phyloP scores from a whole-genome alignment of 2,888 invertebrate species.

The Apodemia duryi region DNA sequence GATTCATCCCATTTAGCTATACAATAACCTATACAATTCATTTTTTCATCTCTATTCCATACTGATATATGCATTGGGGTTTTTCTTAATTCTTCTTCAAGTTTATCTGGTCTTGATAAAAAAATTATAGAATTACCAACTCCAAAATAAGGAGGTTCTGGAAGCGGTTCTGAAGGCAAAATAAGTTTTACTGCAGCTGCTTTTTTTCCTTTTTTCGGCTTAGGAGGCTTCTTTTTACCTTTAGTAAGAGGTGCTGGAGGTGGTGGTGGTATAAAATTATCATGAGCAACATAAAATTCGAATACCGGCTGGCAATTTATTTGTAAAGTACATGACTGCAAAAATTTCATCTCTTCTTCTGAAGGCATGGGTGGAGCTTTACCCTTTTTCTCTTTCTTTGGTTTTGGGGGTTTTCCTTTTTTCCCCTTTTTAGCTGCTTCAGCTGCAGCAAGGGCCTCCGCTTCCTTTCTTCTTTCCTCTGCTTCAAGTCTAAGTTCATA shows the following conservation, averaged over 20 bases:
- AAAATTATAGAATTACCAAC: constrained; percentile 69
- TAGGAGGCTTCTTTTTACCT: constrained; percentile 35
- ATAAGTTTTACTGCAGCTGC: constrained; percentile 42
- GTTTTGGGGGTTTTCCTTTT: constrained; percentile 31
- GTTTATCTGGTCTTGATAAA: constrained; percentile 59
- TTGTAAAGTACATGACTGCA: constrained; percentile 68
- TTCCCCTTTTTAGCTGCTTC: constrained; percentile 50
- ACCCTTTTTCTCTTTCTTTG: constrained; percentile 43
- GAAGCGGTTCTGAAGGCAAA: constrained; percentile 66
- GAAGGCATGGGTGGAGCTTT: constrained; percentile 63
- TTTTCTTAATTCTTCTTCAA: constrained; percentile 55
- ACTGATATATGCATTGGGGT: constrained; percentile 66
- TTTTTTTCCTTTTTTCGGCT: constrained; percentile 39
- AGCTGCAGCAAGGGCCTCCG: constrained; percentile 52
- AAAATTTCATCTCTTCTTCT: constrained; percentile 70
- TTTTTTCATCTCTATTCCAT: constrained; percentile 67
- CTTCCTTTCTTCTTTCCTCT: constrained; percentile 54
- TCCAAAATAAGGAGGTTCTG: constrained; percentile 68
- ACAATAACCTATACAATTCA: constrained; percentile 63
- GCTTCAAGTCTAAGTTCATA: constrained; percentile 63
- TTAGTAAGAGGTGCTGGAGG: constrained; percentile 59
- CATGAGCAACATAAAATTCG: constrained; percentile 70
- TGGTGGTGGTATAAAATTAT: constrained; percentile 65
- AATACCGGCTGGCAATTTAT: constrained; percentile 68
- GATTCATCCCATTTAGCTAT: constrained; percentile 61